phyloP scores from a whole-genome alignment of 2,113 vertebrate genomes.

The Paracanthobrama guichenoti region DNA sequence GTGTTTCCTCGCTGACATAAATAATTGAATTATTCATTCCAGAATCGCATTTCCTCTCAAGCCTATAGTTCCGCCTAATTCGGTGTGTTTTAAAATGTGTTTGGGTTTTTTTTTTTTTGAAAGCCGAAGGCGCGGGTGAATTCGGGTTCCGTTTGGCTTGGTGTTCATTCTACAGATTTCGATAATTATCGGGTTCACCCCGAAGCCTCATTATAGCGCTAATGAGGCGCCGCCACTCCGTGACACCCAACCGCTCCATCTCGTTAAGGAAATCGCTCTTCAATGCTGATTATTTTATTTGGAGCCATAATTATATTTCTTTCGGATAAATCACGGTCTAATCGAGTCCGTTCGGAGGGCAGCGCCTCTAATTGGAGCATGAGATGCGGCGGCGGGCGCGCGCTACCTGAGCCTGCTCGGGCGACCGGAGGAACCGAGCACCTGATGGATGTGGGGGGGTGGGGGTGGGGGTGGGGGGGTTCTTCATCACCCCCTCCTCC shows the following conservation, averaged over 20 bases:
- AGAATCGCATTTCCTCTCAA: neutral
- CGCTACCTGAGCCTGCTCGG: conserved; percentile 53
- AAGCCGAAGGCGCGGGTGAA: conserved; percentile 68
- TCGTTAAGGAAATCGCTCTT: conserved; percentile 99
- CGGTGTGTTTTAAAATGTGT: conserved; percentile 21
- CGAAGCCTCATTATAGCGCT: conserved; percentile 93
- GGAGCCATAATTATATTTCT: conserved; percentile 99
- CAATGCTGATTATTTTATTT: conserved; percentile 99
- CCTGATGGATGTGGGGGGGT: conserved; percentile 41
- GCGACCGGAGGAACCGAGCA: conserved; percentile 53
- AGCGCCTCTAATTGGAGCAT: conserved; percentile 91
- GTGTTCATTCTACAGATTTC: conserved; percentile 78
- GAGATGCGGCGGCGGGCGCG: conserved; percentile 82
- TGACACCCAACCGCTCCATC: conserved; percentile 95
- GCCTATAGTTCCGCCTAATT: neutral
- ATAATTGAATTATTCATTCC: neutral
- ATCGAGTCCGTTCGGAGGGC: conserved; percentile 96
- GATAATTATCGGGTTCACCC: conserved; percentile 84
- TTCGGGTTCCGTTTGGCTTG: conserved; percentile 77
- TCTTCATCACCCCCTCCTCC: conserved; percentile 42
- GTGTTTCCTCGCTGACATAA: neutral
- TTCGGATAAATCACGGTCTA: conserved; percentile 98
- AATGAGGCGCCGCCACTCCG: conserved; percentile 98
- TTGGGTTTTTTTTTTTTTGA: conserved; percentile 1
- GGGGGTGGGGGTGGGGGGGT: neutral